These are phyloP conservation scores for Anodontia alba DNA, from an alignment of 2,888 invertebrate species.

Conservation along the genomic window DNA sequence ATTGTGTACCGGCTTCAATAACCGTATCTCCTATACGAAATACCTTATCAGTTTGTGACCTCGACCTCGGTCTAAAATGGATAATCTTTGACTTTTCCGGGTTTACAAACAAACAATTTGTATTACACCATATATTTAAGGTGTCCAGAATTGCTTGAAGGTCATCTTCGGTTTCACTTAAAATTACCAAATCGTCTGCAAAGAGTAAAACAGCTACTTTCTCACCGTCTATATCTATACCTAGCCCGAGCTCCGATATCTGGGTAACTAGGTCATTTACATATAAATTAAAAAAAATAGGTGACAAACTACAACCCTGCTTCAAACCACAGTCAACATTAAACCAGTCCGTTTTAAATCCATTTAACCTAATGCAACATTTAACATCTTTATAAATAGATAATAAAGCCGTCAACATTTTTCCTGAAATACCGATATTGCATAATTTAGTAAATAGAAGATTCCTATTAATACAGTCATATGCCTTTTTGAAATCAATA, in stretches of 20 bases:
- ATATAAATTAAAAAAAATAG: slow-evolving; percentile 2
- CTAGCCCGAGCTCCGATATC: not conserved
- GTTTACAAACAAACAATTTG: not conserved
- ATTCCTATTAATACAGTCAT: slow-evolving; percentile 13
- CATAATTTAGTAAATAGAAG: not conserved
- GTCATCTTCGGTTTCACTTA: slow-evolving; percentile 17
- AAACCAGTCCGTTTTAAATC: slow-evolving; percentile 9
- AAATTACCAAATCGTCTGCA: slow-evolving; percentile 30
- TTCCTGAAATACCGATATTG: not conserved
- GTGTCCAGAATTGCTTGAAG: slow-evolving; percentile 14
- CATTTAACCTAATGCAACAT: slow-evolving; percentile 20
- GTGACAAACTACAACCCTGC: slow-evolving; percentile 6
- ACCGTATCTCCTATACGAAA: too few species aligned
- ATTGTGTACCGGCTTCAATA: too few species aligned
- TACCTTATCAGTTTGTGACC: too few species aligned
- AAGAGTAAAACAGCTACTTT: slow-evolving; percentile 23
- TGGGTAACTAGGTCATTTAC: slow-evolving; percentile 3
- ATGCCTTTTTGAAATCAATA: slow-evolving; percentile 15
- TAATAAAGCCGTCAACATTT: not conserved
- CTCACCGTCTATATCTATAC: slow-evolving; percentile 10
- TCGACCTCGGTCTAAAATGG: too few species aligned
- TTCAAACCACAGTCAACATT: slow-evolving; percentile 5
- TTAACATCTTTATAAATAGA: slow-evolving; percentile 19
- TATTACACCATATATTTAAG: not conserved
- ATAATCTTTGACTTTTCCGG: too few species aligned